phyloP scores from a whole-genome alignment of 1,140 invertebrate genomes.

The Campoletis sonorensis region DNA sequence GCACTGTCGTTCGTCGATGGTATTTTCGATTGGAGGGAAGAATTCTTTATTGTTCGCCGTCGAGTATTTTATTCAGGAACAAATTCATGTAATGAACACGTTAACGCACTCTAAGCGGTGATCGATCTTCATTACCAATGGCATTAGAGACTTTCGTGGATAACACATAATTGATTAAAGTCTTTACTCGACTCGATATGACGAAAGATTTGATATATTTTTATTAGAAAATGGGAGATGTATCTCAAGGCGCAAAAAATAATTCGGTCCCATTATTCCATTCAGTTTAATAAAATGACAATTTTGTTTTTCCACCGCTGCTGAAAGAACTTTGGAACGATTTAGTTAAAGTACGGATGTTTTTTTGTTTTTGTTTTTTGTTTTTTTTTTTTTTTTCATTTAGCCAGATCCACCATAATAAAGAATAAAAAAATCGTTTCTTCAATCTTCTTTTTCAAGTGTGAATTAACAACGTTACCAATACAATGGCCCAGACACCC shows the following conservation, averaged over 20 bases:
- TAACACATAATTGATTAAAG: too few species aligned
- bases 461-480: not conserved
- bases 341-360: too few species aligned
- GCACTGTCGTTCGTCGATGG: not conserved
- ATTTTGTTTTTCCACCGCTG: too few species aligned
- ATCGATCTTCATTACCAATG: slow-evolving; percentile 11
- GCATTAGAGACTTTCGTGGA: not conserved
- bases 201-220: too few species aligned
- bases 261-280: too few species aligned
- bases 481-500: not conserved
- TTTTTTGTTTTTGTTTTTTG: too few species aligned
- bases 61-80: not conserved
- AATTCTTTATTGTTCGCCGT: not conserved
- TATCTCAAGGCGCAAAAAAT: too few species aligned
- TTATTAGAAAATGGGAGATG: too few species aligned
- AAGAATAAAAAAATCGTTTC: not conserved
- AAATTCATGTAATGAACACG: slow-evolving; percentile 23
- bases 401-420: not conserved
- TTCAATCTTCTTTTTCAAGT: slow-evolving; percentile 3
- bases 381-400: not conserved
- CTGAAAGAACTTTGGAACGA: not conserved
- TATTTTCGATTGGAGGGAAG: not conserved
- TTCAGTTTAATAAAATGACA: too few species aligned
- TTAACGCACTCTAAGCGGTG: not conserved
- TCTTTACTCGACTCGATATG: too few species aligned